These are phyloP conservation scores for Hanleya hanleyi DNA, from an alignment of 2,888 invertebrate genomes.

Conservation along the genomic window DNA sequence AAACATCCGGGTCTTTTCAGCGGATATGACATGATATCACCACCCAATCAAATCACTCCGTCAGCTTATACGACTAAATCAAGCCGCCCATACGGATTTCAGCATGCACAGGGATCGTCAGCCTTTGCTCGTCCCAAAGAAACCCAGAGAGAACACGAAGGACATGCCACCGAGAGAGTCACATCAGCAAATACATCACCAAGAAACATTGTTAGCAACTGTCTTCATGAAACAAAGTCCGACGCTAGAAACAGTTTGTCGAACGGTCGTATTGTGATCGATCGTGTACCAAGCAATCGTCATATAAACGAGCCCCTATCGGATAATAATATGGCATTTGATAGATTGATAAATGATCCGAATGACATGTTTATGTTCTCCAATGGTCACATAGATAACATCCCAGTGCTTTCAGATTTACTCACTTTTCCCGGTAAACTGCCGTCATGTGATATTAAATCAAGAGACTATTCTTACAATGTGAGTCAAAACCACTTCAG, in stretches of 20 bases:
- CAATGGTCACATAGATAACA: slow-evolving; percentile 14
- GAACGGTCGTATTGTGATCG: background rate
- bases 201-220: no score
- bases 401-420: slow-evolving; percentile 47
- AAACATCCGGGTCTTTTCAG: slow-evolving; percentile 40
- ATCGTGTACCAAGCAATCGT: background rate
- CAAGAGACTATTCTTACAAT: background rate
- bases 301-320: background rate
- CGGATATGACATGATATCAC: slow-evolving; percentile 60
- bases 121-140: background rate
- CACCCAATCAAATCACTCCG: slow-evolving; percentile 63
- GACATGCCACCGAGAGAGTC: background rate
- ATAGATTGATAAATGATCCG: background rate
- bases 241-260: background rate
- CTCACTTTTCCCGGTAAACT: slow-evolving; percentile 26
- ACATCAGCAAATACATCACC: no score
- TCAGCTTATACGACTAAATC: slow-evolving; percentile 30
- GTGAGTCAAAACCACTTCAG: background rate
- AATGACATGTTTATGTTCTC: background rate
- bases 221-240: no score
- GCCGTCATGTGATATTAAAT: background rate
- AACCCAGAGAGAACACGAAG: background rate
- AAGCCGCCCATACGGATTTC: background rate
- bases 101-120: background rate
- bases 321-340: no score